Percentiles rank a stretch among this genome's conserved stretches.
These are phyloP conservation scores for Hippolais icterina DNA, from an alignment of 2,113 vertebrate species.

Conservation along the genomic window DNA sequence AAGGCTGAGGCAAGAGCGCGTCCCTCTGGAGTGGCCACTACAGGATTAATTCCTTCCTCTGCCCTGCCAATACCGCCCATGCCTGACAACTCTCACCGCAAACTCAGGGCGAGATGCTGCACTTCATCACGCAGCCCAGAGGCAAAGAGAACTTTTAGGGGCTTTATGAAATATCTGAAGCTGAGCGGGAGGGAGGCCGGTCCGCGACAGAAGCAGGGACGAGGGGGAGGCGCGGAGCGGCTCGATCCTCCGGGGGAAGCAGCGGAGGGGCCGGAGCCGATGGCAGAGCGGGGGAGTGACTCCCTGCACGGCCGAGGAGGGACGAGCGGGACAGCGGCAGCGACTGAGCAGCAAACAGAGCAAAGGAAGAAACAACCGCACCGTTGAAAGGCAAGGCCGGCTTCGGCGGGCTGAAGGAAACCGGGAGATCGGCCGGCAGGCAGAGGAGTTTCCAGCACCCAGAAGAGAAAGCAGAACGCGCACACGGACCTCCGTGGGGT, in stretches of 20 bases:
- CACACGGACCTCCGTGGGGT: not conserved
- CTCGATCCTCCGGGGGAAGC: not conserved
- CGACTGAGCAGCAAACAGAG: not conserved
- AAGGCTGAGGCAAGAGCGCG: not conserved
- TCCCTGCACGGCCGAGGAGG: not conserved
- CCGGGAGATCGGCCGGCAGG: fast-evolving
- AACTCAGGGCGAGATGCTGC: fast-evolving
- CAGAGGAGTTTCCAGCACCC: no score
- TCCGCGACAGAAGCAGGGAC: fast-evolving
- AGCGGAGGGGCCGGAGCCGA: fast-evolving
- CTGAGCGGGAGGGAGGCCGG: fast-evolving
- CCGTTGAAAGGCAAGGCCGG: not conserved
- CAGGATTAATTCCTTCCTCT: not conserved
- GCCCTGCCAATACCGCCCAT: fast-evolving
- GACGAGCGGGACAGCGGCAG: not conserved
- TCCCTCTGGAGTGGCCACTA: not conserved
- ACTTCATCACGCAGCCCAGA: fast-evolving
- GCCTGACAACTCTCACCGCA: not conserved
- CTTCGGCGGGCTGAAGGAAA: not conserved
- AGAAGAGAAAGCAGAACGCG: fast-evolving
- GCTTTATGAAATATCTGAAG: fast-evolving
- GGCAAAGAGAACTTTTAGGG: fast-evolving
- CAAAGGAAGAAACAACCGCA: not conserved
- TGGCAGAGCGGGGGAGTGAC: fast-evolving
- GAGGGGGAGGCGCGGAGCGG: no score